Conservation (phyloP, 2,797 vertebrate genomes). For the Apogon hyalosoma region DNA sequence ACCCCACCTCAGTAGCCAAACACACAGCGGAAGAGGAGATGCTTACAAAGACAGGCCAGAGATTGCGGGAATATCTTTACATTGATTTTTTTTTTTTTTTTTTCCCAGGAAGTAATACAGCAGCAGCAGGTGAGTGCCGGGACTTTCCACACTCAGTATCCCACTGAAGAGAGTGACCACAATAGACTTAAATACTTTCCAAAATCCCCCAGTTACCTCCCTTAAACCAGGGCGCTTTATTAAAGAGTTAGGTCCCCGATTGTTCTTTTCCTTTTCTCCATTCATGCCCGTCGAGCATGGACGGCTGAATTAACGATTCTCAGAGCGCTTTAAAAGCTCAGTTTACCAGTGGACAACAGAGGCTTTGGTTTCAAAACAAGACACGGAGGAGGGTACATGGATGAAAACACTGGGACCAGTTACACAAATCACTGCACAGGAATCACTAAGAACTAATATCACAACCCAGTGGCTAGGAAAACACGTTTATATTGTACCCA, state of each 20-base stretch:
- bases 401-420: constrained; percentile 16
- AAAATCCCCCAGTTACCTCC: constrained; percentile 39
- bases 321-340: constrained; percentile 31
- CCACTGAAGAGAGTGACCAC: constrained; percentile 15
- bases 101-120: constrained; percentile 41
- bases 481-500: too few relatives aligned
- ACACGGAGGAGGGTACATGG: not conserved
- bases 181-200: constrained; percentile 28
- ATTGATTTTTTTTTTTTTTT: too few relatives aligned
- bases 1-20: constrained; percentile 37
- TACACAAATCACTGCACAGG: constrained; percentile 15
- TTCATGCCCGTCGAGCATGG: constrained; percentile 3
- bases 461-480: too few relatives aligned
- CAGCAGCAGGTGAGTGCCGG: constrained; percentile 45
- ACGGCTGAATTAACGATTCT: constrained; percentile 40
- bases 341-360: constrained; percentile 36
- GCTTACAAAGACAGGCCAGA: constrained; percentile 26
- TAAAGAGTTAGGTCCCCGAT: constrained; percentile 11
- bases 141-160: constrained; percentile 48
- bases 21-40: constrained; percentile 10
- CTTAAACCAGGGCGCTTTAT: constrained; percentile 26
- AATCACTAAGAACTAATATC: not conserved
- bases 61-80: constrained; percentile 39
- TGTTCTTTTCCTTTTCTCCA: constrained; percentile 18
- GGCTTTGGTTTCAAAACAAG: constrained; percentile 50